phyloP scores from a whole-genome alignment of 2,113 vertebrate species.

The Carassius gibelio region DNA sequence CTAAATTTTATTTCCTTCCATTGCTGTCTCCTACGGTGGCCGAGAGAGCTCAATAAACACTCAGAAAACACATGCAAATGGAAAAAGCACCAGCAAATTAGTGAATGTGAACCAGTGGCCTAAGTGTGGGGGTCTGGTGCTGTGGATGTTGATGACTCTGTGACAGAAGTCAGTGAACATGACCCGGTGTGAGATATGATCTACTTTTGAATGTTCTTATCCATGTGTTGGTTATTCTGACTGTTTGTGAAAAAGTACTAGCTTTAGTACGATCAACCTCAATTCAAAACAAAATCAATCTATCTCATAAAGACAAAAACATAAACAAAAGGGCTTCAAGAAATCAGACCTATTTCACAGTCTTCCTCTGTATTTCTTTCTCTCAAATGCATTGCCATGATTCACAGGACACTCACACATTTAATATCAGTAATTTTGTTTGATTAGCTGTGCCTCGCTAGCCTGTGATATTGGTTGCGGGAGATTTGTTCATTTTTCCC shows the following conservation, averaged over 20 bases:
- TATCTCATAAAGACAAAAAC: too few species aligned
- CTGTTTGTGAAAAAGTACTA: not conserved
- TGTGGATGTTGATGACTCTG: too few species aligned
- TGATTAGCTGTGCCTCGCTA: slow-evolving; percentile 6
- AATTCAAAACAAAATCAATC: not conserved
- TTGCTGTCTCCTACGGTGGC: too few species aligned
- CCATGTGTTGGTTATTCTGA: not conserved
- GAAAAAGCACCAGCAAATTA: too few species aligned
- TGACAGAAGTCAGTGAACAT: too few species aligned
- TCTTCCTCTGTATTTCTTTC: not conserved
- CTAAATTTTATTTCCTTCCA: too few species aligned
- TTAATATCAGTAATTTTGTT: slow-evolving; percentile 11
- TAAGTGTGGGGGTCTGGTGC: too few species aligned
- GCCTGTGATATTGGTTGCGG: not conserved
- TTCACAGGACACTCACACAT: not conserved
- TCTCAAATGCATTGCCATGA: not conserved
- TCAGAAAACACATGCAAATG: too few species aligned
- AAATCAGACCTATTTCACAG: not conserved
- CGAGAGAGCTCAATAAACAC: too few species aligned
- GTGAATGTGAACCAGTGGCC: too few species aligned
- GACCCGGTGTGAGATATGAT: not conserved
- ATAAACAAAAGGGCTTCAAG: not conserved
- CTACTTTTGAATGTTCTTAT: not conserved
- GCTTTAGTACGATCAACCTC: not conserved
- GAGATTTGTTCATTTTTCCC: not conserved